Evolutionary conservation across 2,113 vertebrate species (phyloP).

Genomic region (Solea solea): DNA sequence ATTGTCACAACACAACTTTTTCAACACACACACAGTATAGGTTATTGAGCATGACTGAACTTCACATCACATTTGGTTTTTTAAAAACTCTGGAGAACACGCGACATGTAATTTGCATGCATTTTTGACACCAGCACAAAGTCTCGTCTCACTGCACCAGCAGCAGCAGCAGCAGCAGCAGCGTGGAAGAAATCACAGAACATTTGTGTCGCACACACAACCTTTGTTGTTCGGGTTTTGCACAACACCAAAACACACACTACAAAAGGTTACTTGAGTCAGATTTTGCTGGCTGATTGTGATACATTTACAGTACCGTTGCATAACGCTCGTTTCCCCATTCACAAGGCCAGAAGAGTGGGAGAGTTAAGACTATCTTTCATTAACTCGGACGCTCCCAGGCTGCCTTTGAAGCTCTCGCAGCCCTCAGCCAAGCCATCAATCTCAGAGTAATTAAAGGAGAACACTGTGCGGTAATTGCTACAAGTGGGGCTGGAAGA

Average conservation of each 20-base stretch:
- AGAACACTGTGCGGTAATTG: conserved; percentile 88
- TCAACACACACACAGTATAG: conserved; percentile 34
- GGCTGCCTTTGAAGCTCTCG: conserved; percentile 85
- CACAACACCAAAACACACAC: conserved; percentile 65
- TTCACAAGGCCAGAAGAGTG: conserved; percentile 85
- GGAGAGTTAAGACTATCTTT: conserved; percentile 94
- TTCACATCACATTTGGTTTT: conserved; percentile 85
- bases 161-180: conserved; percentile 61
- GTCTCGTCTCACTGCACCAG: conserved; percentile 81
- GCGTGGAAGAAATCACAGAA: conserved; percentile 84
- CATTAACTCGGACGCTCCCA: conserved; percentile 87
- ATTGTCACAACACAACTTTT: conserved; percentile 60
- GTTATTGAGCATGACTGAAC: conserved; percentile 59
- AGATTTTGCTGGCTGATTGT: conserved; percentile 61
- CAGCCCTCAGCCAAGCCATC: conserved; percentile 87
- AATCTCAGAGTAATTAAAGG: conserved; percentile 90
- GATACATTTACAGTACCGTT: conserved; percentile 49
- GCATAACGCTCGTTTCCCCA: conserved; percentile 56
- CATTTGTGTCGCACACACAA: conserved; percentile 55
- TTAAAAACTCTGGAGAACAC: conserved; percentile 49
- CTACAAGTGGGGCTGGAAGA: conserved; percentile 91
- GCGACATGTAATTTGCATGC: conserved; percentile 88
- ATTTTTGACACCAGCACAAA: conserved; percentile 86
- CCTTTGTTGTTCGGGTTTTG: conserved; percentile 51
- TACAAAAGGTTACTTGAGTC: conserved; percentile 59